Evolutionary conservation across 2,888 invertebrate species (phyloP), one percentile per base, ranked within the genome.

Genomic region (Drosophila algonquin): DNA sequence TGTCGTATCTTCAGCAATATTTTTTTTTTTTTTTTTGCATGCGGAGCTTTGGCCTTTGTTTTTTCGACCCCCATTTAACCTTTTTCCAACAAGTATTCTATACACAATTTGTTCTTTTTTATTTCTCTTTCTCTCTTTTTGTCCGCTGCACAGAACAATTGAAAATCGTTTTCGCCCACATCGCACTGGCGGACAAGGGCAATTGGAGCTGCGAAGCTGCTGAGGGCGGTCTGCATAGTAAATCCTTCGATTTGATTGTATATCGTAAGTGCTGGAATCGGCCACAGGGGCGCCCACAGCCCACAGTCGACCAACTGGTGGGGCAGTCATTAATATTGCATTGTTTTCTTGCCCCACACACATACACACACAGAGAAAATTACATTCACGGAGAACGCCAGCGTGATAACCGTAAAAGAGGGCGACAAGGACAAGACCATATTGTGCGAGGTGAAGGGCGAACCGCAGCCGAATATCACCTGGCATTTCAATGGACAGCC

Each of bases 311-410:
- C 24, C 24, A 58, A 14, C 40, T 40, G 40, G 40, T 40, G 14
- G 65, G 56, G 57, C 52, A 47, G 70, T 83, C 89, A 88, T 84
- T 88, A 86, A 88, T 80, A 73, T 84, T 80, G 67, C 73, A 80
- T 87, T 89, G 81, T 75, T 63, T 75, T 62, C 47, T 61, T 54
- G 50, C 18, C 58, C 47, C 24, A 65, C 30, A 45, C 50, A 57
- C 3, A 18, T 1, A 18, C 18, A 18, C 18, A 45, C 50, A 57
- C 63, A 94, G 94, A 93, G 75, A 93, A 93, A 73, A 93, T 94
- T 63, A 92, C 92, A 52, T 94, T 94, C 87, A 92, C 93, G 81
- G 94, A 94, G 81, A 93, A 94, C 55, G 92, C 93, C 44, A 90
- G 91, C 16, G 91, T 93, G 6, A 93, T 94, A 80, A 93, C 91